Base-by-base conservation (phyloP, 1,140 invertebrate genomes). In the Musca vetustissima region DNA sequence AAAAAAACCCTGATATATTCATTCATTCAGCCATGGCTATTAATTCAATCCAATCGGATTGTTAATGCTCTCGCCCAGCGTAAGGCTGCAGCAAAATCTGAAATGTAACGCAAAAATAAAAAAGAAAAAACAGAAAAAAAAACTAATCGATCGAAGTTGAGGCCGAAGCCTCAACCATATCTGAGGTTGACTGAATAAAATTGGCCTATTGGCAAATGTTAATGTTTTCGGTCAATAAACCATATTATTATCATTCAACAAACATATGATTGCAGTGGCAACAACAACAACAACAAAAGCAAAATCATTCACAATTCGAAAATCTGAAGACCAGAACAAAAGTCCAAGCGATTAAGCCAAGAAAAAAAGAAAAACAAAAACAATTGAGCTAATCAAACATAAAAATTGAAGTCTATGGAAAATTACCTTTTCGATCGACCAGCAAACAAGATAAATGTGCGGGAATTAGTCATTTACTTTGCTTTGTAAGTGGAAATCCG, bases 181-280 rank as follows among this genome's bases (percentile, higher is more conserved):
- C 36, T 43, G 36, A 13, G 36, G 36, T 43, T 43, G 36, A 43
- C 36, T 43, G 36, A 6, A 43, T 13, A 52, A 52, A 21, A 52
- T 52, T 22, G 57, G 28, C 17, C 57, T 13, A 61, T n/a, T 43
- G 9, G 57, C 25, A 43, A 43, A 15, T 57, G 53, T 59, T 43
- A 43, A 59, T 17, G 55, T 32, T 32, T 43, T 28, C 57, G 57
- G 57, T 61, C 57, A 61, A 61, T 61, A 61, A 61, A 61, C 57
- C 57, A 17, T 61, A 36, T 61, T 61, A 61, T 61, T 61, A 61
- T 19, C n/a, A 61, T 61, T 19, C 57, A 61, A 61, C 57, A 36
- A 61, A 36, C 28, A 61, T 61, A 61, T 61, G 57, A 61, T 61
- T 61, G 36, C 28, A 32, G 28, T 13, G 36, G 36, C 11, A 1